A percentile compares a stretch with the other conserved stretches of the same genome.
These are phyloP conservation scores for Vicugna pacos DNA, from an alignment of 2,113 vertebrate genomes.

Conservation along the genomic window DNA sequence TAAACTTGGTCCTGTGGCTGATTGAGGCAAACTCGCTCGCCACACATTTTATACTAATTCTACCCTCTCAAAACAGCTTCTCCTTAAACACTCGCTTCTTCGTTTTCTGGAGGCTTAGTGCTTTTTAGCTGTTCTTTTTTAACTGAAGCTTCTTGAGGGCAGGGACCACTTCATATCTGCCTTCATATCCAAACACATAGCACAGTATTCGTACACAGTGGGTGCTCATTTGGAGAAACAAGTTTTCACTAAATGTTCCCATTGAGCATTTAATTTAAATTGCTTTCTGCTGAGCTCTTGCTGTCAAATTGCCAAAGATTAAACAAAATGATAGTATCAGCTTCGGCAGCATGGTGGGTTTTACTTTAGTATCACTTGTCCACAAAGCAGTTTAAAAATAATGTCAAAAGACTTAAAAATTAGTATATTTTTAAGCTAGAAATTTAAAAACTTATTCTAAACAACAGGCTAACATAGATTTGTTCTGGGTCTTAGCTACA, in stretches of 20 bases:
- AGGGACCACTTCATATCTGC: neutral
- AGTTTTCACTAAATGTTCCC: neutral
- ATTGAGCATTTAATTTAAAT: neutral
- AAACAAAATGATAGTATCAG: neutral
- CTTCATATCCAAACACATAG: neutral
- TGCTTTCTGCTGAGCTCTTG: neutral
- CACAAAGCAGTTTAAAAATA: neutral
- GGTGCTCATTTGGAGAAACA: neutral
- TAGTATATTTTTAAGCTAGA: neutral
- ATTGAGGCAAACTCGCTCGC: neutral
- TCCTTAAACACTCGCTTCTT: neutral
- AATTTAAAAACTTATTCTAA: neutral
- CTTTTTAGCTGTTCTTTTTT: neutral
- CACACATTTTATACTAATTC: neutral
- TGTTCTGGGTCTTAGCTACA: neutral
- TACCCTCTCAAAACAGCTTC: neutral
- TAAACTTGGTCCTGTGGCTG: neutral
- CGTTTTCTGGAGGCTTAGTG: neutral
- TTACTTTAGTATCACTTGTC: neutral
- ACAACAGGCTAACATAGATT: neutral
- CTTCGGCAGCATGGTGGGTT: neutral
- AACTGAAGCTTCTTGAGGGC: neutral
- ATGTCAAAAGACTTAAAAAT: neutral
- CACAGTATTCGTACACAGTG: accelerated
- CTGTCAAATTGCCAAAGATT: neutral